Evolutionary conservation across 1,140 invertebrate genomes (phyloP).

Genomic region (Arion vulgaris): DNA sequence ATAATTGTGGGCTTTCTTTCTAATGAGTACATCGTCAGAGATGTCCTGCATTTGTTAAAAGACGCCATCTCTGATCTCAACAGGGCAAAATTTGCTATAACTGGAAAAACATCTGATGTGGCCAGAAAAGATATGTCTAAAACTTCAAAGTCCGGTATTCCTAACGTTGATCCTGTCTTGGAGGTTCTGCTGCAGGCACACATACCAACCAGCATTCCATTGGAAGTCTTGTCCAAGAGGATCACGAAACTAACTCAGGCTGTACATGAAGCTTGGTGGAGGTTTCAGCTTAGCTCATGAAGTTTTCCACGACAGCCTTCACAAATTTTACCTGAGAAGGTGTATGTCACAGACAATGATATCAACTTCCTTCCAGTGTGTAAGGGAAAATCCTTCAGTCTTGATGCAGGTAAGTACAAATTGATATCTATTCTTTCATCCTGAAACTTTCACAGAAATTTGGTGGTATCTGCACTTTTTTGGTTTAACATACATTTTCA

Average conservation of each 20-base stretch:
- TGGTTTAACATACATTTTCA: too few species aligned
- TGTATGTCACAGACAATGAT: conserved; percentile 48
- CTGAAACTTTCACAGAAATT: too few species aligned
- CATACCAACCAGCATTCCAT: conserved; percentile 54
- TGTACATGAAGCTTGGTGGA: conserved; percentile 70
- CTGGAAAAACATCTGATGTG: conserved; percentile 29
- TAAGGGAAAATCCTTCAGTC: conserved; percentile 1
- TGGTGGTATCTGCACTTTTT: too few species aligned
- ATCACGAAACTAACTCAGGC: conserved; percentile 62
- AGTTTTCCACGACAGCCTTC: conserved; percentile 61
- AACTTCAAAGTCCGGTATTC: background rate
- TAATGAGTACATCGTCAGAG: conserved; percentile 69
- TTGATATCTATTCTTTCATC: too few species aligned
- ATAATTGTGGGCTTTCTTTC: conserved; percentile 59
- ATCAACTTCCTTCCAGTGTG: conserved; percentile 17
- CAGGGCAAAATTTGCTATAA: conserved; percentile 39
- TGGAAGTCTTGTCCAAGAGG: conserved; percentile 52
- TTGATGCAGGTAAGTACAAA: conserved; percentile 2
- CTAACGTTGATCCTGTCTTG: conserved; percentile 21
- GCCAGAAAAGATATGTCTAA: background rate
- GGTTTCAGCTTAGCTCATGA: conserved; percentile 69
- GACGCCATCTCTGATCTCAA: conserved; percentile 64
- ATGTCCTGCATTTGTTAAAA: conserved; percentile 66
- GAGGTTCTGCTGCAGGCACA: conserved; percentile 55
- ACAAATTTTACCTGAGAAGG: conserved; percentile 52